A percentile compares a stretch with the other conserved stretches of the same genome.
Conservation (phyloP, 1,140 invertebrate genomes). For the Lepidurus packardi region DNA sequence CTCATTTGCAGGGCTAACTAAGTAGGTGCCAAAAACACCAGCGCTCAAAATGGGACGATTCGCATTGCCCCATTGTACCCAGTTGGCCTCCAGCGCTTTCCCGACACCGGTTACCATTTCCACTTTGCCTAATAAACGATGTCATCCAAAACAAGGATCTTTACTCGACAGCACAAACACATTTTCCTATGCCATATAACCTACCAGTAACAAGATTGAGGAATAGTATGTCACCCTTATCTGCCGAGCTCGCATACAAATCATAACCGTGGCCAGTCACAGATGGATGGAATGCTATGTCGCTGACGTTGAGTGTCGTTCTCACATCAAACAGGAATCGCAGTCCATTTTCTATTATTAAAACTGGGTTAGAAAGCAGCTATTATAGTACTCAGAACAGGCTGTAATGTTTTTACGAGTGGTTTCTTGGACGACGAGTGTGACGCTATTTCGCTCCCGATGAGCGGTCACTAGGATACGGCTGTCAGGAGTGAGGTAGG, state of each 20-base stretch:
- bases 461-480: slow-evolving; percentile 64
- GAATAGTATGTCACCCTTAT: slow-evolving; percentile 69
- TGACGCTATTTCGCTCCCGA: slow-evolving; percentile 52
- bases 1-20: slow-evolving; percentile 66
- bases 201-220: slow-evolving; percentile 65
- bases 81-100: slow-evolving; percentile 52
- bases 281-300: slow-evolving; percentile 70
- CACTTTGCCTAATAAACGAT: slow-evolving; percentile 56
- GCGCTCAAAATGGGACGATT: slow-evolving; percentile 63
- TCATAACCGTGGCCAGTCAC: slow-evolving; percentile 69
- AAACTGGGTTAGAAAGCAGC: neutral
- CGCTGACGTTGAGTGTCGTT: slow-evolving; percentile 68
- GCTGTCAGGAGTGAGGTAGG: slow-evolving; percentile 66
- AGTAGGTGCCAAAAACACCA: slow-evolving; percentile 65
- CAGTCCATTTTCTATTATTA: slow-evolving; percentile 53
- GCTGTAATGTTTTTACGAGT: slow-evolving; percentile 48
- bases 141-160: slow-evolving; percentile 3
- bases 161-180: neutral
- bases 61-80: slow-evolving; percentile 61
- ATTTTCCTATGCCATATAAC: neutral
- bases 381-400: neutral
- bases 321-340: slow-evolving; percentile 70
- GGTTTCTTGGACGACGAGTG: slow-evolving; percentile 66
- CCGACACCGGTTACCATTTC: slow-evolving; percentile 72
- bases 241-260: slow-evolving; percentile 63